Evolutionary conservation across 2,888 invertebrate genomes (phyloP).

Genomic region (Phaedon cochleariae): DNA sequence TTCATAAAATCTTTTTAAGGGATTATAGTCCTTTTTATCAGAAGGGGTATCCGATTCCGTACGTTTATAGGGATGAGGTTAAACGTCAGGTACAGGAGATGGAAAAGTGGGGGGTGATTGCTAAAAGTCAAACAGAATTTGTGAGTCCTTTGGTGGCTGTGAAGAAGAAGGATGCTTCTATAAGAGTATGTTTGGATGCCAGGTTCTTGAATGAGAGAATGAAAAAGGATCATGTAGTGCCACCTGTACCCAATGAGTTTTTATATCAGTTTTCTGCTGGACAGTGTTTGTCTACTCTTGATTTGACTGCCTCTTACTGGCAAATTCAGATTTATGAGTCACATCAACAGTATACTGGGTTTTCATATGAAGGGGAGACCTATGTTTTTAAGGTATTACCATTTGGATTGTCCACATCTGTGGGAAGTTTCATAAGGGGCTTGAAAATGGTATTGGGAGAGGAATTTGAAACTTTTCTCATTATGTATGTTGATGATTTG

Average conservation of each 20-base stretch:
- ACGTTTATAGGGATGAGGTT: conserved; percentile 3
- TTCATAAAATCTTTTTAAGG: background rate
- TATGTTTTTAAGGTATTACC: too few relatives aligned
- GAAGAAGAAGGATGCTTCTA: background rate
- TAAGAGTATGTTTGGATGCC: conserved; percentile 8
- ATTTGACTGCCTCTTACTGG: conserved; percentile 8
- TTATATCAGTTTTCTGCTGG: conserved; percentile 6
- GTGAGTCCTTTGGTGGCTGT: background rate
- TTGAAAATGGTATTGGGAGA: too few relatives aligned
- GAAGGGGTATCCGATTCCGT: background rate
- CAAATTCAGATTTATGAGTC: conserved; percentile 1
- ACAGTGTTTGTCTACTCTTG: background rate
- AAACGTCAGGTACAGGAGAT: conserved; percentile 10
- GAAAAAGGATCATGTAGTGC: conserved; percentile 8
- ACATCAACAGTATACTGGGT: conserved; percentile 8
- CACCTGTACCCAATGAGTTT: conserved; percentile 4
- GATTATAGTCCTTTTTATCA: background rate
- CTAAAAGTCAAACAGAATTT: background rate
- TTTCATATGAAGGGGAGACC: too few relatives aligned
- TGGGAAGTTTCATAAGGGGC: too few relatives aligned
- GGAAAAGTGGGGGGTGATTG: conserved; percentile 19
- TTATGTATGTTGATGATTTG: too few relatives aligned
- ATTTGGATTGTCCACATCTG: too few relatives aligned
- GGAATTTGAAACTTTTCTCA: too few relatives aligned
- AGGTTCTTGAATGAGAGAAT: conserved; percentile 6